Conservation (phyloP, 2,888 invertebrate genomes). For the Pachycephus smyrnensis region DNA sequence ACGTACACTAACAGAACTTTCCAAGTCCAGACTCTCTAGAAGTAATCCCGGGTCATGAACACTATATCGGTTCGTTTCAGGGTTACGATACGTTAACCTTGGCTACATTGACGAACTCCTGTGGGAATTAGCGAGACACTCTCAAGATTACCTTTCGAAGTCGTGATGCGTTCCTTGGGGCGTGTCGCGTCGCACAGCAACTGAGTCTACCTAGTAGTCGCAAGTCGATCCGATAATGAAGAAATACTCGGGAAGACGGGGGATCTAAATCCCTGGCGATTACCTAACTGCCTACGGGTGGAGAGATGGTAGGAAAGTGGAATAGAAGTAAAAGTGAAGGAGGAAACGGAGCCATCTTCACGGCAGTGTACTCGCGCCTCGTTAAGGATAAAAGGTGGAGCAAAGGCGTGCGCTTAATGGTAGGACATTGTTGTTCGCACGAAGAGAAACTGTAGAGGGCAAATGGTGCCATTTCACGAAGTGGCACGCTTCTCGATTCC, state of each 20-base stretch:
- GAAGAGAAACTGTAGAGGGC: not conserved
- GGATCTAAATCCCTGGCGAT: not conserved
- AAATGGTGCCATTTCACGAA: not conserved
- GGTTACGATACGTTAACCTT: not conserved
- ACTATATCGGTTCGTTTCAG: not conserved
- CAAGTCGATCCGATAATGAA: not conserved
- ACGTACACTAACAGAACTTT: not conserved
- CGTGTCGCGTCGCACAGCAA: not conserved
- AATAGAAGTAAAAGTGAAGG: not conserved
- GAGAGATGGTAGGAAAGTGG: not conserved
- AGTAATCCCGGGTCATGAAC: too few relatives aligned
- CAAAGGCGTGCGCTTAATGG: not conserved
- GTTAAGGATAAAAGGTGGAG: not conserved
- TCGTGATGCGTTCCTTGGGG: not conserved
- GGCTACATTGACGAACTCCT: constrained; percentile 45
- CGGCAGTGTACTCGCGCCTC: not conserved
- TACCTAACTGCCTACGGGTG: not conserved
- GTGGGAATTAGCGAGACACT: constrained; percentile 53
- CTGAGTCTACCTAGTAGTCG: not conserved
- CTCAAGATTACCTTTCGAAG: constrained; percentile 52
- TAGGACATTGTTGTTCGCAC: not conserved
- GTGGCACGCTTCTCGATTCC: not conserved
- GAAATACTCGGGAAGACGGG: not conserved
- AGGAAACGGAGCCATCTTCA: not conserved
- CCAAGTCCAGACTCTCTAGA: too few relatives aligned